Percentiles rank a stretch among this genome's conserved stretches.
These are phyloP conservation scores for Himalopsyche kuldschensis DNA, from an alignment of 2,888 invertebrate genomes.

Conservation along the genomic window DNA sequence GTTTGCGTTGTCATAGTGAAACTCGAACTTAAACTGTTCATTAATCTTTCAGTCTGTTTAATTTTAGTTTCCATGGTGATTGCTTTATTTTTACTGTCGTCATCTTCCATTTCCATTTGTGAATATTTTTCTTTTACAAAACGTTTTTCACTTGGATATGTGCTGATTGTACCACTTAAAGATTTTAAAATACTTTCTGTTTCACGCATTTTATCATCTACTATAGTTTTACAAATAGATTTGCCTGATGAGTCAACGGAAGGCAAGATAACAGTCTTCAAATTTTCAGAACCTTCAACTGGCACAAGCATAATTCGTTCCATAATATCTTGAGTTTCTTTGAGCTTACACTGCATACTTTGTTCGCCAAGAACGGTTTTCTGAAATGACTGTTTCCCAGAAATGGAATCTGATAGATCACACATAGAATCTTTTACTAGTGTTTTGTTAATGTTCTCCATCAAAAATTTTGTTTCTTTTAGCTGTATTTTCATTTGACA, in stretches of 20 bases:
- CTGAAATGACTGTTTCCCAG: background rate
- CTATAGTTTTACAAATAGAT: background rate
- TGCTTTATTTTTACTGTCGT: conserved; percentile 1
- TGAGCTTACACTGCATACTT: conserved; percentile 10
- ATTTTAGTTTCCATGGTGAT: conserved; percentile 20
- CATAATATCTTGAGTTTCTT: conserved; percentile 8
- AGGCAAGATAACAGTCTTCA: background rate
- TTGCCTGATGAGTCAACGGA: background rate
- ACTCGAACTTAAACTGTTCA: conserved; percentile 14
- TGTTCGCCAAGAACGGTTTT: background rate
- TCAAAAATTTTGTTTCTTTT: background rate
- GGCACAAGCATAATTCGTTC: conserved; percentile 2
- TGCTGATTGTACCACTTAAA: conserved; percentile 48
- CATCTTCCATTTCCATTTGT: background rate
- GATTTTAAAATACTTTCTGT: conserved; percentile 47
- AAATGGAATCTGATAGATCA: background rate
- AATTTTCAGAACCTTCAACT: background rate
- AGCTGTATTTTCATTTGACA: background rate
- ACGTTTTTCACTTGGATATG: conserved; percentile 44
- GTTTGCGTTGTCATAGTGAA: background rate
- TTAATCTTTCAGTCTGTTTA: conserved; percentile 23
- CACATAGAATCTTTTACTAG: background rate
- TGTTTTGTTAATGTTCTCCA: background rate
- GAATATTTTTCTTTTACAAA: conserved; percentile 5
- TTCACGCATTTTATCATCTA: background rate